These are phyloP conservation scores for Oligia latruncula DNA, from an alignment of 2,888 invertebrate species.

Conservation along the genomic window DNA sequence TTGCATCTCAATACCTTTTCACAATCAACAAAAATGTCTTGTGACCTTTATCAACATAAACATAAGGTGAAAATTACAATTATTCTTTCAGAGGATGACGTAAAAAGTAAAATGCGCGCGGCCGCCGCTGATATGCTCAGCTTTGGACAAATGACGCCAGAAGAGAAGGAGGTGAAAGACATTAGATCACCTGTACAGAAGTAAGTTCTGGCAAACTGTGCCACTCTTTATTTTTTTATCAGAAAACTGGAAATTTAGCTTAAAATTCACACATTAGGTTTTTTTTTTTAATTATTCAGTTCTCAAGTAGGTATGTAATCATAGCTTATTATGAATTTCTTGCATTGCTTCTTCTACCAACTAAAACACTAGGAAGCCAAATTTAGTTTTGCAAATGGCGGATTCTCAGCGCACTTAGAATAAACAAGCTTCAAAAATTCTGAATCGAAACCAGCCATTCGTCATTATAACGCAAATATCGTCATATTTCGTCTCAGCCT, in stretches of 20 bases:
- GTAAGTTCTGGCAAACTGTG: conserved; percentile 68
- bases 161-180: conserved; percentile 72
- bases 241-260: no score
- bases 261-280: no score
- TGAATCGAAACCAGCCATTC: background rate
- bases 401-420: background rate
- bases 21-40: background rate
- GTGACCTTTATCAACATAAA: background rate
- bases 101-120: conserved; percentile 81
- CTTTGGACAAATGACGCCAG: conserved; percentile 74
- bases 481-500: background rate
- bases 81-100: conserved; percentile 77
- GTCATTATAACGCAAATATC: background rate
- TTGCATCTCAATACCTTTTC: background rate
- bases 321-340: background rate
- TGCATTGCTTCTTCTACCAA: background rate
- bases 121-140: conserved; percentile 83
- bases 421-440: background rate
- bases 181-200: conserved; percentile 79
- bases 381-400: background rate
- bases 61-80: background rate
- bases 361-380: background rate
- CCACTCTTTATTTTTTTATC: background rate
- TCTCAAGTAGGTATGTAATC: background rate
- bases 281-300: background rate